Conservation (phyloP, 2,888 invertebrate species). For the Selenia dentaria region DNA sequence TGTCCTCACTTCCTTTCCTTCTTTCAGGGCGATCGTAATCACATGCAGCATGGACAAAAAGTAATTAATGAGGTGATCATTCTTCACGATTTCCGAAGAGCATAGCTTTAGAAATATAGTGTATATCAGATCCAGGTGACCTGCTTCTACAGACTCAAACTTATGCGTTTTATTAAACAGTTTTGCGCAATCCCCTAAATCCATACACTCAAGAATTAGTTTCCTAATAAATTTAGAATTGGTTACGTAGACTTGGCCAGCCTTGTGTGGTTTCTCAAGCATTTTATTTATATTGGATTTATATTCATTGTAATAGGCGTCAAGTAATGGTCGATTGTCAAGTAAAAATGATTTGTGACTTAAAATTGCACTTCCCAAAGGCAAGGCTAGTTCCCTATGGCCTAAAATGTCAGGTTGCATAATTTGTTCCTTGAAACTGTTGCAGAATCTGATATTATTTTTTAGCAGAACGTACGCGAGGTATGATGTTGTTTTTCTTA, state of each 20-base stretch:
- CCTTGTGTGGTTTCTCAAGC: slow-evolving; percentile 88
- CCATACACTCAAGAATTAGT: slow-evolving; percentile 86
- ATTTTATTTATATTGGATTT: slow-evolving; percentile 86
- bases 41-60: slow-evolving; percentile 83
- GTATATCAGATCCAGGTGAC: slow-evolving; percentile 83
- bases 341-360: slow-evolving; percentile 63
- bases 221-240: slow-evolving; percentile 84
- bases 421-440: slow-evolving; percentile 74
- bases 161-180: slow-evolving; percentile 86
- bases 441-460: slow-evolving; percentile 74
- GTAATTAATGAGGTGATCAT: slow-evolving; percentile 77
- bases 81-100: slow-evolving; percentile 55
- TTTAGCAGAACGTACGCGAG: slow-evolving; percentile 85
- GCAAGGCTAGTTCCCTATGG: slow-evolving; percentile 87
- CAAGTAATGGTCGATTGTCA: slow-evolving; percentile 73
- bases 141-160: slow-evolving; percentile 85
- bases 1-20: slow-evolving; percentile 48
- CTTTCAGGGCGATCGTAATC: slow-evolving; percentile 75
- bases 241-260: slow-evolving; percentile 86
- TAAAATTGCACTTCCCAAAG: slow-evolving; percentile 81
- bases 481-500: slow-evolving; percentile 83
- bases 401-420: slow-evolving; percentile 70
- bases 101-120: slow-evolving; percentile 82
- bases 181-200: slow-evolving; percentile 80
- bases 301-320: slow-evolving; percentile 83